Evolutionary conservation across 1,140 invertebrate genomes (phyloP), one percentile per base, ranked within the genome.

Genomic region (Plutomurus gul): DNA sequence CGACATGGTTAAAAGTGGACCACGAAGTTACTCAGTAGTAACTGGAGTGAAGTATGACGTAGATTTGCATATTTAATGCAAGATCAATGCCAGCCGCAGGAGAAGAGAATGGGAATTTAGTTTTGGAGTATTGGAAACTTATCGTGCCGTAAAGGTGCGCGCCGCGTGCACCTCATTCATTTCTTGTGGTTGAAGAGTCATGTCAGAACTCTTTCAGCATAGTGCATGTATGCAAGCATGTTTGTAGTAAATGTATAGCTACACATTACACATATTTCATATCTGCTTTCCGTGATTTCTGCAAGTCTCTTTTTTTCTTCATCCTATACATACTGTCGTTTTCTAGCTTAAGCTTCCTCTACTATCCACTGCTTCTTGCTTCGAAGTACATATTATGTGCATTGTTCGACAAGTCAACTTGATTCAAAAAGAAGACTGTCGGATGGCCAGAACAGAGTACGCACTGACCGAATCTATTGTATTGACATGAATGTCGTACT

Each of bases 1-100:
- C 20, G 16, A 27, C 51, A 60, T 60, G 6, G 51, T 60, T 22
- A 60, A 60, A 22, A 60, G n/a, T n/a, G n/a, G n/a, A n/a, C n/a
- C n/a, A n/a, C n/a, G n/a, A n/a, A 60, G 27, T 60, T 30, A 4
- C 27, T n/a, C 27, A 60, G 56, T 65, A 65, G 56, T 65, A n/a
- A 65, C 27, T 33, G 36, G 36, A 65, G 56, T 65, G 56, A 65
- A 65, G 56, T 65, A 65, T 77, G 51, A 77, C 75, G 75, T 46
- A 77, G 36, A 70, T 77, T 77, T 77, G 49, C 51, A 77, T 77
- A 70, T 70, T 77, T 77, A 77, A 77, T 77, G 75, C 30, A 39
- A 56, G 56, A 77, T 77, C 75, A 77, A 77, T 77, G 75, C 27
- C 49, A 56, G 56, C 56, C 56, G 56, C n/a, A n/a, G n/a, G n/a